These are phyloP conservation scores for Ophiothrix spiculata DNA, from an alignment of 35 echinoderm and acorn worm species.

Conservation along the genomic window DNA sequence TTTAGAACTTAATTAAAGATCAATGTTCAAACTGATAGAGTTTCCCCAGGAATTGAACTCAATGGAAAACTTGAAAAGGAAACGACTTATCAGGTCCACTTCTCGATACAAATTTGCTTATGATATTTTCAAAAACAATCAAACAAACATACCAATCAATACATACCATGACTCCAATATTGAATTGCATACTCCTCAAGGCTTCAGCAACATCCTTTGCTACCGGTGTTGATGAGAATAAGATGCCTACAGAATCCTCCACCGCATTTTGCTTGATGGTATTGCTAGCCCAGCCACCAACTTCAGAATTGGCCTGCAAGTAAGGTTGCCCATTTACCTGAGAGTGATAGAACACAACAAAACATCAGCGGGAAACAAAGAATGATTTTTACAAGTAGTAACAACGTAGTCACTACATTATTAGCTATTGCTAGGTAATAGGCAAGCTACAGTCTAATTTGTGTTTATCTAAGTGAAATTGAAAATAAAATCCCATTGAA, in stretches of 20 bases:
- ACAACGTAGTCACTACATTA: too few relatives aligned
- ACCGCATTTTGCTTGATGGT: slow-evolving; percentile 66
- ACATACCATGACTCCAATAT: slow-evolving; percentile 64
- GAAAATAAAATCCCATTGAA: too few relatives aligned
- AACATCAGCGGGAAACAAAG: too few relatives aligned
- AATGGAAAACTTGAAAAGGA: too few relatives aligned
- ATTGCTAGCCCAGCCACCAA: slow-evolving; percentile 37
- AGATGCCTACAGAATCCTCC: slow-evolving; percentile 65
- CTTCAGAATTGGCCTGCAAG: slow-evolving; percentile 40
- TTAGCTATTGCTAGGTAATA: too few relatives aligned
- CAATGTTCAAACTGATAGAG: too few relatives aligned
- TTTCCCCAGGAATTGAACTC: too few relatives aligned
- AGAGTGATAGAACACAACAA: background rate
- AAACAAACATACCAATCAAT: background rate
- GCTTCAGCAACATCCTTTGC: slow-evolving; percentile 49
- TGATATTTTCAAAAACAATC: background rate
- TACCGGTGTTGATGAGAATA: slow-evolving; percentile 50
- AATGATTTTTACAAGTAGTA: background rate
- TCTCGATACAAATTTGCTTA: too few relatives aligned
- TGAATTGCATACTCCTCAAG: slow-evolving; percentile 42
- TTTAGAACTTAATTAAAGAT: too few relatives aligned
- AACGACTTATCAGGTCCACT: too few relatives aligned
- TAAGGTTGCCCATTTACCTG: slow-evolving; percentile 90
- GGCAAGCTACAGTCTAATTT: too few relatives aligned
- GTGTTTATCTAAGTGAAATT: too few relatives aligned